Conservation (phyloP, 2,113 vertebrate genomes). For the Puffinus mauretanicus region DNA sequence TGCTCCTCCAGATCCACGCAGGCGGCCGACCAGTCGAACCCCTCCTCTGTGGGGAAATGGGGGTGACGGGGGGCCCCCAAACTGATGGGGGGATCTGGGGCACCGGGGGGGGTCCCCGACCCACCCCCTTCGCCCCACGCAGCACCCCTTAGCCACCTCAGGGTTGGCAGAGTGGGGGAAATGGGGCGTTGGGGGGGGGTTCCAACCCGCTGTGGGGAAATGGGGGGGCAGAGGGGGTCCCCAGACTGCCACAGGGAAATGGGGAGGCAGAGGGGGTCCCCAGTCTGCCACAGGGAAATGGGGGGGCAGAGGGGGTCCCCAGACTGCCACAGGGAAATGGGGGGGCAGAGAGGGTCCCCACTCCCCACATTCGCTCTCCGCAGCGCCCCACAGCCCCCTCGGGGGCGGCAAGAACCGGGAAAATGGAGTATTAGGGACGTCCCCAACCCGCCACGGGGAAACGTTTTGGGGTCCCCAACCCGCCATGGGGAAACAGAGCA, state of each 20-base stretch:
- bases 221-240: background rate
- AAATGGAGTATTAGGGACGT: background rate
- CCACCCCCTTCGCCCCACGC: accelerated
- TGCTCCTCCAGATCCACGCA: slow-evolving; percentile 90
- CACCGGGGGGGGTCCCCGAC: background rate
- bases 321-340: too few relatives aligned
- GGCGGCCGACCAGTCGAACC: slow-evolving; percentile 83
- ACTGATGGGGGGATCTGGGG: background rate
- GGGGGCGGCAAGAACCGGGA: accelerated
- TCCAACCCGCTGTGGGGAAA: background rate
- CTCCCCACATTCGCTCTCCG: too few relatives aligned
- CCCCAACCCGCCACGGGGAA: too few relatives aligned
- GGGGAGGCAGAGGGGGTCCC: too few relatives aligned
- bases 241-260: background rate
- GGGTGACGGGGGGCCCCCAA: background rate
- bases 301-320: background rate
- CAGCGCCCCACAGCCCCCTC: background rate
- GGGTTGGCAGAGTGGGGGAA: too few relatives aligned
- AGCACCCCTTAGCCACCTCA: background rate
- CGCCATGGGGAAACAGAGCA: background rate
- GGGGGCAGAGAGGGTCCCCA: background rate
- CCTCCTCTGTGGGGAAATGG: slow-evolving; percentile 46
- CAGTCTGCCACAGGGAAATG: too few relatives aligned
- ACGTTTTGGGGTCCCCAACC: background rate
- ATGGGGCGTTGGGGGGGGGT: background rate